Evolutionary conservation across 2,888 invertebrate genomes (phyloP).

Genomic region (Dynastes tityus): DNA sequence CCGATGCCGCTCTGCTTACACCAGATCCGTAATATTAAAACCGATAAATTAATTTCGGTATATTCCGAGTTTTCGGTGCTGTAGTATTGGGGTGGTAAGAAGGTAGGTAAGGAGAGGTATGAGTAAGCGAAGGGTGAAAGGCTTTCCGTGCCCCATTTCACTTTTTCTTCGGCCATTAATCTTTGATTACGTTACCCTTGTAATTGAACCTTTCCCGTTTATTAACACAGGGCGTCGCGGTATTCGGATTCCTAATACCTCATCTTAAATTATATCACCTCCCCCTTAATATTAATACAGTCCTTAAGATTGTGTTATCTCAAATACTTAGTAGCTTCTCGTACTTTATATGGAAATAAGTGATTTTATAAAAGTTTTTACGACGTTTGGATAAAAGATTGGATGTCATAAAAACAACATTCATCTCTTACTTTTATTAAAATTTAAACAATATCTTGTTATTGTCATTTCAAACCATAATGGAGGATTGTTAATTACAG

Average conservation of each 20-base stretch:
- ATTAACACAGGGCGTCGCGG: conserved; percentile 17
- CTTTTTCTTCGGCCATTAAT: conserved; percentile 43
- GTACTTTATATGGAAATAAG: not conserved
- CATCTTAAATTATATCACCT: conserved; percentile 26
- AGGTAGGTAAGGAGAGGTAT: not conserved
- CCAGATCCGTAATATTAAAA: conserved; percentile 40
- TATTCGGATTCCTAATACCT: conserved; percentile 20
- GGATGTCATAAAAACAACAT: no score
- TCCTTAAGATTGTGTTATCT: not conserved
- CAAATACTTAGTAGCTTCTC: not conserved
- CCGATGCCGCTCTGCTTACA: conserved; percentile 5
- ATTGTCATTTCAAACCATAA: no score
- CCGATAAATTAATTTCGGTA: conserved; percentile 44
- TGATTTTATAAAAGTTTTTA: not conserved
- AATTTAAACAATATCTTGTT: no score
- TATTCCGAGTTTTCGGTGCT: conserved; percentile 19
- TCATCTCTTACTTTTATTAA: no score
- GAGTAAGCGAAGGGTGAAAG: not conserved
- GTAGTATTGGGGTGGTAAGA: not conserved
- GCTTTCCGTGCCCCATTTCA: conserved; percentile 18
- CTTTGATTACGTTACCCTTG: conserved; percentile 39
- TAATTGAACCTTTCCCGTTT: conserved; percentile 35
- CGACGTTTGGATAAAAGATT: no score
- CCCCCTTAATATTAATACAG: not conserved
- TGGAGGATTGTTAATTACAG: no score